Evolutionary conservation across 2,113 vertebrate genomes (phyloP).

Genomic region (Alligator mississippiensis): DNA sequence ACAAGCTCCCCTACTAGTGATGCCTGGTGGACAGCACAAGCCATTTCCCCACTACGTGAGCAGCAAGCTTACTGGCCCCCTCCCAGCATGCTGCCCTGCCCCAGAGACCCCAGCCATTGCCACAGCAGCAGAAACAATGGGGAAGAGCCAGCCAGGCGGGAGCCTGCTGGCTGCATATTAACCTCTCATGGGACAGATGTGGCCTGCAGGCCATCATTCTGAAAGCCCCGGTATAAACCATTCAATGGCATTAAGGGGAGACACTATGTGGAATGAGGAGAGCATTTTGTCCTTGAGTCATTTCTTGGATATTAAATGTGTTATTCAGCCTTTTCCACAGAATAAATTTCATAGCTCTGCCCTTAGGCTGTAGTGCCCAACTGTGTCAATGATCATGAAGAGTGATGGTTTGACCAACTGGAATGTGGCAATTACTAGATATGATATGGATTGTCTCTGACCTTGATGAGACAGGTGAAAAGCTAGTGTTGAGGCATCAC

Average conservation of each 20-base stretch:
- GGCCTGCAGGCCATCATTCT: too few species aligned
- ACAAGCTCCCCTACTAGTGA: too few species aligned
- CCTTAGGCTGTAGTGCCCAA: background rate
- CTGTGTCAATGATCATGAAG: background rate
- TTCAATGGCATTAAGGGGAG: background rate
- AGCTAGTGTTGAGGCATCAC: background rate
- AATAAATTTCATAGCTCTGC: rapidly evolving
- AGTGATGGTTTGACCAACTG: background rate
- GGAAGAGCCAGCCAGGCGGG: too few species aligned
- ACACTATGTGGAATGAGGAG: background rate
- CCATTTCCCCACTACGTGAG: too few species aligned
- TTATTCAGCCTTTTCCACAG: background rate
- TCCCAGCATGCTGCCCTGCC: too few species aligned
- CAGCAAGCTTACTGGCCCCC: too few species aligned
- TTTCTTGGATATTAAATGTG: background rate
- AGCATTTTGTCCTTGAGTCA: background rate
- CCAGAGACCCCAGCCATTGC: too few species aligned
- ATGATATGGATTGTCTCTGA: constrained; percentile 28
- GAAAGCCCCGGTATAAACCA: background rate
- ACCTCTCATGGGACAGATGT: too few species aligned
- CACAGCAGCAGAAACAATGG: too few species aligned
- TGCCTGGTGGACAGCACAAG: too few species aligned
- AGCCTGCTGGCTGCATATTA: too few species aligned
- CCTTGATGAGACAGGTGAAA: background rate
- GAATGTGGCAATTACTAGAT: constrained; percentile 18